Percentiles rank a stretch among this genome's conserved stretches.
These are phyloP conservation scores for Tetranychus truncatus DNA, from an alignment of 2,888 invertebrate genomes.

Conservation along the genomic window DNA sequence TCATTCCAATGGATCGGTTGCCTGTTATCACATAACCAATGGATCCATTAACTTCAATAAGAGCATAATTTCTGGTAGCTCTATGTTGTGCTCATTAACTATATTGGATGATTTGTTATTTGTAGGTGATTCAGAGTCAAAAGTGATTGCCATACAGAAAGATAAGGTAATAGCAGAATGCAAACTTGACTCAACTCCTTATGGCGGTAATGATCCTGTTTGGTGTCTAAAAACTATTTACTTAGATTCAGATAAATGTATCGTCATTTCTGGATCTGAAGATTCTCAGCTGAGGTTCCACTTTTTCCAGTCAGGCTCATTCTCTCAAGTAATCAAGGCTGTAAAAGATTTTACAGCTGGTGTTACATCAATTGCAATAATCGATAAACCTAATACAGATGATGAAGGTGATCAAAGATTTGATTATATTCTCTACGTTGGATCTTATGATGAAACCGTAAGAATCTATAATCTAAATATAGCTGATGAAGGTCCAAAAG, in stretches of 20 bases:
- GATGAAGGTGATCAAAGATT: background rate
- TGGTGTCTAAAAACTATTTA: background rate
- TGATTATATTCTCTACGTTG: background rate
- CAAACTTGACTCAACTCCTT: background rate
- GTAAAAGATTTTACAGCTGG: constrained; percentile 2
- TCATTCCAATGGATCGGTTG: constrained; percentile 2
- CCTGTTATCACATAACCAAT: background rate
- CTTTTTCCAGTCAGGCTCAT: background rate
- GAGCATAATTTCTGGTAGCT: background rate
- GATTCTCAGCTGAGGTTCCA: background rate
- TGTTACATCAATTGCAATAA: constrained; percentile 5
- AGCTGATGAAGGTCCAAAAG: background rate
- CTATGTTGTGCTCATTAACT: background rate
- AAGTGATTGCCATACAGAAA: background rate
- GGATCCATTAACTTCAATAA: background rate
- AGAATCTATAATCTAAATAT: background rate
- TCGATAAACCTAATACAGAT: background rate
- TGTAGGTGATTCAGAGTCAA: background rate
- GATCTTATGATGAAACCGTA: background rate
- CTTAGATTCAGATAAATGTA: background rate
- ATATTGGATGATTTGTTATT: background rate
- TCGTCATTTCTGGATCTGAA: background rate
- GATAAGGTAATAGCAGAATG: background rate
- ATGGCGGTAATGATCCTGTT: background rate
- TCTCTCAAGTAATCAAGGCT: background rate